Evolutionary conservation across 2,888 invertebrate species (phyloP), one percentile per base, ranked within the genome.

Genomic region (Omphaloscelis lunosa): DNA sequence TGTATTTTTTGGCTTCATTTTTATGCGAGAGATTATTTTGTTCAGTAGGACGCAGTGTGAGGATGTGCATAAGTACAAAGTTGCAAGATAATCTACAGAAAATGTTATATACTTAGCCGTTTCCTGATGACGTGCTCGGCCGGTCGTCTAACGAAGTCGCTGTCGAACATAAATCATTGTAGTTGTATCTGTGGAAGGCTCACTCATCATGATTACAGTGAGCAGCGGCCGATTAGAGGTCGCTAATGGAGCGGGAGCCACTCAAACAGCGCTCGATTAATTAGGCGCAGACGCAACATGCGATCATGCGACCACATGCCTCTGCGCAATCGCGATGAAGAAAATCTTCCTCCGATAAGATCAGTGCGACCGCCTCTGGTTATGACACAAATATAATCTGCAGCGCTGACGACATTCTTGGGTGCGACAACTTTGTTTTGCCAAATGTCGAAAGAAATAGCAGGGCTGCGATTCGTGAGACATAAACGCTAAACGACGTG

Each of bases 301-400:
- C 59, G 53, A 29, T 53, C 51, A 58, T 48, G 70, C 61, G 20
- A 62, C 59, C 62, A 62, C 73, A 75, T 72, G 74, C 72, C 61
- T 51, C n/a, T 23, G 45, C 34, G 72, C 68, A 58, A 78, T 86
- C 78, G 78, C 75, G 67, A 51, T 58, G 59, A 80, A 80, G 62
- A 72, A 75, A 73, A 83, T 76, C 61, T 75, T 79, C 65, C 48
- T 72, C 59, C 45, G 67, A 84, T 86, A 86, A 67, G 72, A 83
- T 84, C 80, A 80, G 71, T 66, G 66, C 69, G 41, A 58, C 69
- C 75, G 80, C 78, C 17, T 75, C 75, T 83, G 66, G 76, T 70
- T 79, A 76, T 76, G 80, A 83, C 77, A 83, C 66, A 41, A 41
- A 76, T 71, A 69, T 83, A 63, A 83, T 72, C 72, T 65, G 58